Evolutionary conservation across 2,797 vertebrate species (phyloP), one percentile per base, ranked within the genome.

Genomic region (Kryptolebias ocellatus): DNA sequence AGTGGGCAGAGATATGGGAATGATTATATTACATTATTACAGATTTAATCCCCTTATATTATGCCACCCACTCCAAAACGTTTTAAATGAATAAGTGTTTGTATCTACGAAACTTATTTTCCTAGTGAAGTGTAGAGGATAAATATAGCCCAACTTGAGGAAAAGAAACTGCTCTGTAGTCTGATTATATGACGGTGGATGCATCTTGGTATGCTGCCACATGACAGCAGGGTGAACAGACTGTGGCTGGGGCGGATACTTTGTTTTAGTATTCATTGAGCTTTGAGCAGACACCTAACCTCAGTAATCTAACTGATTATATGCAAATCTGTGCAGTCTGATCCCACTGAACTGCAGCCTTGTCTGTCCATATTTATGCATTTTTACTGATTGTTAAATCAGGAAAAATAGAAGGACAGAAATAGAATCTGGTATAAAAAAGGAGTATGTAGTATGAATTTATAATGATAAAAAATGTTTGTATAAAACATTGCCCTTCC

Each of bases 241-340:
- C 50, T 68, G 57, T 46, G 50, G 66, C 54, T 47, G 50, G 12
- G 57, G 28, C 11, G 18, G 20, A 31, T 46, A 27, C 60, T 37
- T 42, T 68, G n/a, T 44, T 67, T 34, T 45, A 60, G 39, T n/a
- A 44, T 53, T 51, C 50, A 49, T 20, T 54, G 51, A 69, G 58
- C 58, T 49, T 28, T 17, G 16, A 42, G 20, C n/a, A 54, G 44
- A 69, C 1, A 3, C 29, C 44, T 69, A 47, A 55, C 16, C 31
- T 69, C 52, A 20, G 28, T 34, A 24, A 67, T 59, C 50, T 37
- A 58, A 34, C 67, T 29, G 59, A 61, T 53, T 24, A 60, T 61
- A 31, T 37, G 45, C 16, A 39, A 28, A 44, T 49, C 44, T n/a
- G 18, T 61, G 58, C 12, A 20, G 44, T 39, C 29, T 20, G 34